phyloP scores from a whole-genome alignment of 2,113 vertebrate species.

The Chaetodon trifascialis region DNA sequence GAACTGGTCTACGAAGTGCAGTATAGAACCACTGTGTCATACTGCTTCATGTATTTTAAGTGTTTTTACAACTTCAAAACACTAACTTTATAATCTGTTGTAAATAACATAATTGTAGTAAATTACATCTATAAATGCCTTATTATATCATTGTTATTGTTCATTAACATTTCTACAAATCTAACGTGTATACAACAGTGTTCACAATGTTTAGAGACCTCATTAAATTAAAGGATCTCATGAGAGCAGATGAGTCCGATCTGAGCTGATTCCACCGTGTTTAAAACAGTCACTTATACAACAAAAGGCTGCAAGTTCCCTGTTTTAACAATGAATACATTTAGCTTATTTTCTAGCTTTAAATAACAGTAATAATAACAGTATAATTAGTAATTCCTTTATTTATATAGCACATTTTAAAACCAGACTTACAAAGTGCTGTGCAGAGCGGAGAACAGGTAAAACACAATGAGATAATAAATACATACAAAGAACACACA shows the following conservation, averaged over 20 bases:
- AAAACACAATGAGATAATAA: conserved; percentile 32
- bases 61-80: neutral
- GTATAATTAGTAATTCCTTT: conserved; percentile 27
- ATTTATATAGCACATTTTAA: conserved; percentile 48
- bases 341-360: neutral
- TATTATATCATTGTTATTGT: neutral
- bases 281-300: too few species aligned
- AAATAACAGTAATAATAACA: conserved; percentile 3
- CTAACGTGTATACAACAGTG: neutral
- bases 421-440: conserved; percentile 54
- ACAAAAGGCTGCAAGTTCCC: too few species aligned
- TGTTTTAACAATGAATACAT: too few species aligned
- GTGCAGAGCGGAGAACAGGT: conserved; percentile 22
- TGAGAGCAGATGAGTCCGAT: too few species aligned
- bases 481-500: conserved; percentile 28
- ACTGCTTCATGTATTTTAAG: neutral
- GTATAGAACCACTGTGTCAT: neutral
- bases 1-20: neutral
- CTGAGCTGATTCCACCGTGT: too few species aligned
- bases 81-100: neutral
- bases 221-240: neutral
- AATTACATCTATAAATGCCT: neutral
- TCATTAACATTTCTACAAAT: neutral
- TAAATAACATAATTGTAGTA: neutral
- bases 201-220: neutral